Conservation (phyloP, 2,888 invertebrate genomes). For the Sabatieria punctata region DNA sequence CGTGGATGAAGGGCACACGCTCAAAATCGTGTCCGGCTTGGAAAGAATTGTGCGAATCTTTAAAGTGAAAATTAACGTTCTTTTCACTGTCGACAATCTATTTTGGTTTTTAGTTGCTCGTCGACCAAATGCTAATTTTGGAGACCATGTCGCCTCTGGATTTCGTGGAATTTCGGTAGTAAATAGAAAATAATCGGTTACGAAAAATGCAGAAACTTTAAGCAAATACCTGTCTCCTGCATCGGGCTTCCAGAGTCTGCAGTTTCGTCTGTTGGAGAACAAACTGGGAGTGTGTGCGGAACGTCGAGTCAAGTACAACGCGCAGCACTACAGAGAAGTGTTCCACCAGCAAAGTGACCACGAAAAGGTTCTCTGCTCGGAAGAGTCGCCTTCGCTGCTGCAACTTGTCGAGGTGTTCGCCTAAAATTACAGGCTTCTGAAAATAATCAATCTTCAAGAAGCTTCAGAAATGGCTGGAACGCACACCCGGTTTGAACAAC, state of each 20-base stretch:
- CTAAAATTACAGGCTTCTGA: not conserved
- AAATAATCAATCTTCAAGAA: not conserved
- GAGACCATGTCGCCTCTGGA: constrained; percentile 98
- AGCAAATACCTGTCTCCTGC: constrained; percentile 77
- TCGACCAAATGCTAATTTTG: constrained; percentile 87
- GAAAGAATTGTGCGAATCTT: constrained; percentile 79
- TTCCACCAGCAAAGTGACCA: constrained; percentile 51
- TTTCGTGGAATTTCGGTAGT: constrained; percentile 73
- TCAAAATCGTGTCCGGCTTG: constrained; percentile 75
- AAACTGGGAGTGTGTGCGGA: constrained; percentile 58
- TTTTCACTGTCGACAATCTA: not conserved
- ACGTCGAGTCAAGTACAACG: constrained; percentile 77
- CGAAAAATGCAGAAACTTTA: constrained; percentile 9
- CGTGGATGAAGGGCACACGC: constrained; percentile 72
- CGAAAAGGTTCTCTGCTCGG: constrained; percentile 48
- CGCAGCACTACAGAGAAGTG: constrained; percentile 50
- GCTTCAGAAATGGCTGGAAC: constrained; percentile 60
- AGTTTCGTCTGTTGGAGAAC: constrained; percentile 88
- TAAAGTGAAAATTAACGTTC: constrained; percentile 34
- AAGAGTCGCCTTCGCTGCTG: constrained; percentile 64
- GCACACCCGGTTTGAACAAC: constrained; percentile 71
- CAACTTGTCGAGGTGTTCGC: constrained; percentile 52
- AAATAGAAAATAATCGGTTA: not conserved
- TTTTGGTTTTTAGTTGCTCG: constrained; percentile 53
- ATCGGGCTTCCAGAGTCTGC: constrained; percentile 87